A percentile compares a stretch with the other conserved stretches of the same genome.
These are phyloP conservation scores for Spatulosminthurus flaviceps DNA, from an alignment of 2,888 invertebrate genomes.

Conservation along the genomic window DNA sequence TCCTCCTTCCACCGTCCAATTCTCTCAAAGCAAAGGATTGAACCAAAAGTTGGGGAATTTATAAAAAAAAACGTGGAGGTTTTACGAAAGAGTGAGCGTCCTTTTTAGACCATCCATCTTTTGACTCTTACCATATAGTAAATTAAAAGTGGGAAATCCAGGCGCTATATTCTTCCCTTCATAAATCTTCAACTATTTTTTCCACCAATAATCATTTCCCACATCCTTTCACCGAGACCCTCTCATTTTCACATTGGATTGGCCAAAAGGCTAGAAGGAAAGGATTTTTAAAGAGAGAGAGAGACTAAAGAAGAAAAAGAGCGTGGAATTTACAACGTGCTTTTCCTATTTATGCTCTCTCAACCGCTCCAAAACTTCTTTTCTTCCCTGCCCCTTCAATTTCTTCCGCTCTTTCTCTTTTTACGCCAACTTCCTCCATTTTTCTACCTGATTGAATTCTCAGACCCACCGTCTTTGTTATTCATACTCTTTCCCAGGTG, in stretches of 20 bases:
- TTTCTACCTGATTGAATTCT: too few relatives aligned
- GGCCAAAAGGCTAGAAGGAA: too few relatives aligned
- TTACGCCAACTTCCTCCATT: background rate
- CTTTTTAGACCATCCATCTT: slow-evolving; percentile 49
- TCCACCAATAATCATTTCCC: slow-evolving; percentile 1
- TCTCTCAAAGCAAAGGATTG: too few relatives aligned
- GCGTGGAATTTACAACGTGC: background rate
- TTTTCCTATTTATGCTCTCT: background rate
- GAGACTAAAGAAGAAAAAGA: too few relatives aligned
- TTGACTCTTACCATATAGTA: slow-evolving; percentile 30
- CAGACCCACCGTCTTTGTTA: too few relatives aligned
- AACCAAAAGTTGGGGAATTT: slow-evolving; percentile 15
- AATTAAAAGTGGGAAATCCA: slow-evolving; percentile 46
- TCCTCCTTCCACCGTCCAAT: too few relatives aligned
- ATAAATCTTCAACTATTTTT: slow-evolving; percentile 35
- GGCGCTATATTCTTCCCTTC: slow-evolving; percentile 11
- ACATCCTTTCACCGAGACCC: too few relatives aligned
- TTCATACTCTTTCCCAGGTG: too few relatives aligned
- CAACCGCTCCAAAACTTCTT: background rate
- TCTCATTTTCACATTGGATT: too few relatives aligned
- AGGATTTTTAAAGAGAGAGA: too few relatives aligned
- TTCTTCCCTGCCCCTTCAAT: background rate
- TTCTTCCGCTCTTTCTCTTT: background rate
- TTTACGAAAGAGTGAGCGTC: slow-evolving; percentile 47
- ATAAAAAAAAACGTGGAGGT: slow-evolving; percentile 34